Evolutionary conservation across 2,888 invertebrate genomes (phyloP).

Genomic region (Nomada goodeniana): DNA sequence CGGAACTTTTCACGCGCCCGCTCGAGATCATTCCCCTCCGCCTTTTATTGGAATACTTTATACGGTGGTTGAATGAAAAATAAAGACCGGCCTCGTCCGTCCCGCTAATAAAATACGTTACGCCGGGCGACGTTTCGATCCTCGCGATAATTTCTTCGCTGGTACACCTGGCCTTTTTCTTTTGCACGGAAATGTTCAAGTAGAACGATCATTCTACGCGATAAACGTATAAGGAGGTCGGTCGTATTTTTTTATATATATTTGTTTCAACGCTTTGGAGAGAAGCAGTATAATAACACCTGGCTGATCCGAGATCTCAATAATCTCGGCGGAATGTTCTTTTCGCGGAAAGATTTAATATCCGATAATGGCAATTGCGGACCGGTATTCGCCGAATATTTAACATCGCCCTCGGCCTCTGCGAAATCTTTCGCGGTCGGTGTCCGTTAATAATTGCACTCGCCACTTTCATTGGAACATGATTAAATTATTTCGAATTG

Average conservation of each 20-base stretch:
- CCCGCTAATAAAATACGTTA: slow-evolving; percentile 37
- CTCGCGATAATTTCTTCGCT: neutral
- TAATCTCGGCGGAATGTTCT: neutral
- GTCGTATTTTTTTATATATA: too few relatives aligned
- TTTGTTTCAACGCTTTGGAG: too few relatives aligned
- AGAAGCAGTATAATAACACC: neutral
- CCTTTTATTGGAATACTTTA: slow-evolving; percentile 48
- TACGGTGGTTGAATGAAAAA: slow-evolving; percentile 3
- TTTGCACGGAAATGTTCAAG: too few relatives aligned
- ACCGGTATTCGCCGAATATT: slow-evolving; percentile 11
- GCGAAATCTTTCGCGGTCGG: slow-evolving; percentile 6
- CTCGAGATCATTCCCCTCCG: neutral
- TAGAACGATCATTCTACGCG: too few relatives aligned
- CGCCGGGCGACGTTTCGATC: neutral
- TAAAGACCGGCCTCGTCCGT: neutral
- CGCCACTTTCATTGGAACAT: slow-evolving; percentile 2
- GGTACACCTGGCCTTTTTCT: neutral
- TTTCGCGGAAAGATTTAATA: slow-evolving; percentile 10
- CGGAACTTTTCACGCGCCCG: slow-evolving; percentile 24
- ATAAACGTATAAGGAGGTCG: too few relatives aligned
- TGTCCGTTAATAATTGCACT: slow-evolving; percentile 26
- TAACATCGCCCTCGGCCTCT: slow-evolving; percentile 10
- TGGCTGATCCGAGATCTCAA: neutral
- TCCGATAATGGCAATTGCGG: slow-evolving; percentile 29
- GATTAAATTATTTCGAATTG: slow-evolving; percentile 40